Base-by-base conservation (phyloP, 2,797 vertebrate genomes). In the Eupleurogrammus muticus region DNA sequence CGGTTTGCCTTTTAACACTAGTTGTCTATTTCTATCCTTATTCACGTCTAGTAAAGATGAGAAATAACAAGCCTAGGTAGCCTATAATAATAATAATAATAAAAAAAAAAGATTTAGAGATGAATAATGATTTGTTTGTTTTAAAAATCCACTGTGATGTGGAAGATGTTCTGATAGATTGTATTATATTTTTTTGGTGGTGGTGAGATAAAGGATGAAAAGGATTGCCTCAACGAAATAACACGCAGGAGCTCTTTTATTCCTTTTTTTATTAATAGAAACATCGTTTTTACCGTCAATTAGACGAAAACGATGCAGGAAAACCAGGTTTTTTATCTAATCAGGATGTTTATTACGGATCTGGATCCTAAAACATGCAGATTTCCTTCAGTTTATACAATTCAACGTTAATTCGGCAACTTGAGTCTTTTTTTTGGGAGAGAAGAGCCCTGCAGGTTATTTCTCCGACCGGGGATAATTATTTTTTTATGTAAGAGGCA, bases 1-100 rank as follows among this genome's bases (percentile, higher is more conserved):
- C 92, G 85, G 94, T 97, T 97, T 97, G 96, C 96, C 97, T 98
- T 95, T 98, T 97, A 97, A 97, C 96, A 96, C 95, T 95, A 95
- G 96, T 92, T 96, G 94, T 96, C 96, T 96, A 92, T 96, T 96
- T 96, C 83, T 92, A 94, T 95, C 95, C 93, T 96, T 90, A 94
- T 96, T 97, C 96, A 96, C 95, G 96, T 97, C 94, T 97, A 96
- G 96, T 95, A 92, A 94, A 81, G 94, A 95, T 93, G 94, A 96
- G 82, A 94, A 93, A 93, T 96, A 96, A 96, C 93, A 96, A 94
- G n/a, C n/a, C n/a, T n/a, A n/a, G 93, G 91, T 96, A 96, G 96
- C 95, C 94, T 96, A 79, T 14, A 82, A n/a, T n/a, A n/a, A n/a
- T n/a, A n/a, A n/a, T n/a, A n/a, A n/a, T n/a, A n/a, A n/a, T n/a